Conservation (phyloP, 2,113 vertebrate genomes). For the Reinhardtius hippoglossoides region DNA sequence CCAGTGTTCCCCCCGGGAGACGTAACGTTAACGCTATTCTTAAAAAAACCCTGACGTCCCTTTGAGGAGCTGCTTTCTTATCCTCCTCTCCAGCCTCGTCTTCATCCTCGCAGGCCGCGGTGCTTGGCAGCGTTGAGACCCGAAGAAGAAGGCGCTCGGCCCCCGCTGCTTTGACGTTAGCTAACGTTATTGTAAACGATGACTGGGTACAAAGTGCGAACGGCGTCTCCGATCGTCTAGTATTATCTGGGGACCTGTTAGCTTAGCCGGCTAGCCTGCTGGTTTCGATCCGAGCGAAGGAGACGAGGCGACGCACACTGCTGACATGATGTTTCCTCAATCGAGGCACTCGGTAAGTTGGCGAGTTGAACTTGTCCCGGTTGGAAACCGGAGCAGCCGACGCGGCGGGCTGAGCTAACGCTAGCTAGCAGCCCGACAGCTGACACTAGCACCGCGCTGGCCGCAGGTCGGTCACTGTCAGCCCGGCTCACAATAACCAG, state of each 20-base stretch:
- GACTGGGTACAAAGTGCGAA: conserved; percentile 76
- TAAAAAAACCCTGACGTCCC: conserved; percentile 27
- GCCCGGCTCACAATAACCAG: conserved; percentile 24
- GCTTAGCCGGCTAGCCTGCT: conserved; percentile 71
- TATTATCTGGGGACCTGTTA: conserved; percentile 69
- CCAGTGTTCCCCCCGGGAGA: conserved; percentile 73
- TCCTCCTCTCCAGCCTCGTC: neutral
- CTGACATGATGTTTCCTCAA: conserved; percentile 90
- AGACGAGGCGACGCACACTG: conserved; percentile 68
- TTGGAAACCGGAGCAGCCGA: conserved; percentile 26
- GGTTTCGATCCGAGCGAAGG: conserved; percentile 38
- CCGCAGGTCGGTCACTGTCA: conserved; percentile 49
- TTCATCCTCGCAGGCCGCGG: conserved; percentile 3
- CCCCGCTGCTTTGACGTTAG: conserved; percentile 57
- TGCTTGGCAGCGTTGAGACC: neutral
- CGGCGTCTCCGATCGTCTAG: conserved; percentile 68
- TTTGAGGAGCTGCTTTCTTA: conserved; percentile 30
- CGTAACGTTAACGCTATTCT: conserved; percentile 65
- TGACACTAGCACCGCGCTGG: conserved; percentile 45
- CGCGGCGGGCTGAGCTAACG: conserved; percentile 51
- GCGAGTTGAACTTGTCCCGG: conserved; percentile 42
- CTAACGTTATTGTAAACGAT: conserved; percentile 71
- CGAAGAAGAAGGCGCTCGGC: conserved; percentile 25
- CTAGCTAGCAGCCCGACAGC: conserved; percentile 50
- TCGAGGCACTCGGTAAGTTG: conserved; percentile 86